Base-by-base conservation (phyloP, 2,888 invertebrate genomes). In the Lymantria dispar region DNA sequence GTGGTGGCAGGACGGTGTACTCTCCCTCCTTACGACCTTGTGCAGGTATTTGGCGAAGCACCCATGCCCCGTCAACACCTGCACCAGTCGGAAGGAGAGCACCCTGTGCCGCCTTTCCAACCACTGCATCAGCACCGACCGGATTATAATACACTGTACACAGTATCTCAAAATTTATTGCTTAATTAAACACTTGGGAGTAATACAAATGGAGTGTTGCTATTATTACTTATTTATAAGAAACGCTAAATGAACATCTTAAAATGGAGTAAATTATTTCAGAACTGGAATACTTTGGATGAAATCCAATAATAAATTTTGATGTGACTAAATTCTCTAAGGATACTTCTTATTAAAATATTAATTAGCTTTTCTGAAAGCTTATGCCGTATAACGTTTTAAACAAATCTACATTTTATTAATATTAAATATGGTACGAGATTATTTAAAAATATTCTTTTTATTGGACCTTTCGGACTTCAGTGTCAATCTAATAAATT, bases 361-460 rank as follows among this genome's bases (percentile, higher is more conserved):
- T 74, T 72, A 74, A 74, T 74, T 73, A 71, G 68, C 66, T 70
- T 70, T n/a, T 67, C 64, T 65, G 53, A 54, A 52, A 48, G 43
- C 38, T 43, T 48, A 43, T 47, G 46, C 45, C 54, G 49, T 55
- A 51, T 60, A 60, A 65, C 30, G 63, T 68, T 66, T 61, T 64
- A 59, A 7, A 30, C 5, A 30, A 10, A 33, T 2, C 2, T 10
- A 10, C 10, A 33, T 33, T 33, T 33, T 10, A 33, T 7, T 33
- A 33, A 10, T 7, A 33, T 33, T 1, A 1, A 33, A 1, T 33
- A 33, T 33, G 33, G 8, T 8, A 8, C 46, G 58, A 43, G 47
- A 59, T 62, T 56, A 51, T 56, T 45, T 52, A 53, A 48, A 49
- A 55, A 46, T 15, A 31, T 56, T 55, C 50, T 41, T 51, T 46